Conservation (phyloP, 1,140 invertebrate genomes). For the Papilio glaucus region DNA sequence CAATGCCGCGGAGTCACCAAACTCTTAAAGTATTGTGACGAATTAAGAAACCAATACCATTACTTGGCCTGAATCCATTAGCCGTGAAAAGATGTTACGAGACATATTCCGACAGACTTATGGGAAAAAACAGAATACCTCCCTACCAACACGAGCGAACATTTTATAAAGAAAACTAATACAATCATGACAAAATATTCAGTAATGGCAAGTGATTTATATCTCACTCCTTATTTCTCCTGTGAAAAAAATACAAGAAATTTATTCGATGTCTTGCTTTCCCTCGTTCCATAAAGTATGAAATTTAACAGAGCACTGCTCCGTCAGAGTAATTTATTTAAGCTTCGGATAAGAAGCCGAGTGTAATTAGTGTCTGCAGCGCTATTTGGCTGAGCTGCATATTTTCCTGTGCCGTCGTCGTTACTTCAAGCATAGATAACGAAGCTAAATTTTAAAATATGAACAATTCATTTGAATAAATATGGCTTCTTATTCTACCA, state of each 20-base stretch:
- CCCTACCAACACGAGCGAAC: too few relatives aligned
- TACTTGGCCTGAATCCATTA: too few relatives aligned
- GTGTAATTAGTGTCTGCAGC: constrained; percentile 28
- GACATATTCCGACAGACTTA: too few relatives aligned
- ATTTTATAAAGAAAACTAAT: too few relatives aligned
- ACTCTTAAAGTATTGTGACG: too few relatives aligned
- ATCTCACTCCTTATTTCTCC: not conserved
- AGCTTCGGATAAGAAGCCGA: constrained; percentile 29
- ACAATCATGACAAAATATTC: too few relatives aligned
- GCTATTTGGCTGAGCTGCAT: constrained; percentile 26
- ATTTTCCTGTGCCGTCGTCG: constrained; percentile 28
- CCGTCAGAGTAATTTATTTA: constrained; percentile 27
- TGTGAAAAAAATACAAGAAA: not conserved
- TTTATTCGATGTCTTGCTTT: not conserved
- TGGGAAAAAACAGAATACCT: too few relatives aligned
- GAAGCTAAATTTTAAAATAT: not conserved
- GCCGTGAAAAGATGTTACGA: too few relatives aligned
- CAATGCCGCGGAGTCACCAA: too few relatives aligned
- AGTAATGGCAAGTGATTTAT: too few relatives aligned
- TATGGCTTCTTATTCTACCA: not conserved
- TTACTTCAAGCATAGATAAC: constrained; percentile 17
- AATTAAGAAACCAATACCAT: too few relatives aligned
- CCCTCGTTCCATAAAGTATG: not conserved
- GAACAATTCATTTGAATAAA: constrained; percentile 14
- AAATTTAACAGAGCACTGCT: constrained; percentile 26